Evolutionary conservation across 2,113 vertebrate genomes (phyloP), one percentile per base, ranked within the genome.

Genomic region (Xerus inauris): DNA sequence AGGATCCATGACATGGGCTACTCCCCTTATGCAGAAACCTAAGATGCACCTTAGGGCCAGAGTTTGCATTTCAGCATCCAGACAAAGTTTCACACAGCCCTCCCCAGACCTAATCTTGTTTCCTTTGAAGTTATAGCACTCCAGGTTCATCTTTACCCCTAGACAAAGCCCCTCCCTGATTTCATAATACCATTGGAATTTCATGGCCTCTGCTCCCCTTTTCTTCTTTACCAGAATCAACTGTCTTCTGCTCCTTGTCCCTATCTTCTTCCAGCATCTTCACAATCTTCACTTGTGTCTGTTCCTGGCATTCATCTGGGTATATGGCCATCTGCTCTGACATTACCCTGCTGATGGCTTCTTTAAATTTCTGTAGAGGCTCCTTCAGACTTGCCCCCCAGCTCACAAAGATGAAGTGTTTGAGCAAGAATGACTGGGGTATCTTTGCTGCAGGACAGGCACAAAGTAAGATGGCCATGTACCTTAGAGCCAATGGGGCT

Each of bases 31-130:
- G 97, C 87, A 99, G 98, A 87, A 98, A 99, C 99, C 99, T 98
- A 13, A 98, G 98, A 76, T 99, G 99, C 98, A 99, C 99, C 99
- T 98, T 99, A 99, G 38, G 99, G 99, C 99, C 99, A 99, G 87
- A 99, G 98, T 98, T 98, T 99, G 99, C 93, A 99, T 98, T 94
- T 99, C 98, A 71, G 97, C 98, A 89, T 99, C 99, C 85, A 99
- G 98, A 96, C 99, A 98, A 73, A 94, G 97, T 98, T 99, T 99
- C 81, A 99, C 96, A 92, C 98, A 98, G 76, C 99, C 98, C 73
- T 99, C 99, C 95, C 98, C 94, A 85, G 98, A 98, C 75, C 98
- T 98, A 75, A 96, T 94, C 47, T 97, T 98, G 83, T 98, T 98
- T 95, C 96, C 97, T 97, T 99, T 98, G 69, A 96, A 98, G 90